Percentiles rank a stretch among this genome's conserved stretches.
These are phyloP conservation scores for Pyrrhia umbra DNA, from an alignment of 2,888 invertebrate genomes.

Conservation along the genomic window DNA sequence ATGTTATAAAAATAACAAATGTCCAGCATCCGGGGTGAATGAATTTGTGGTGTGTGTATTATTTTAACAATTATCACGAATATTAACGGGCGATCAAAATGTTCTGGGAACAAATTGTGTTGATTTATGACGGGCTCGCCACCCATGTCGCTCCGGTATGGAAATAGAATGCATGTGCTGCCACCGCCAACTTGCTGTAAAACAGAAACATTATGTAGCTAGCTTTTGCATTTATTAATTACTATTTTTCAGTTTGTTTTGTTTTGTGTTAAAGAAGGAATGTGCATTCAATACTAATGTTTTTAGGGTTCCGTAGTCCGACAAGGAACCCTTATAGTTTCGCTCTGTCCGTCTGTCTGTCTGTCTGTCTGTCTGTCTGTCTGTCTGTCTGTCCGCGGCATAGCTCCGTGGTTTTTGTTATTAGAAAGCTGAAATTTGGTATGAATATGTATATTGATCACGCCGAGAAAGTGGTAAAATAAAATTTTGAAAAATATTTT, in stretches of 20 bases:
- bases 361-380: too few species aligned
- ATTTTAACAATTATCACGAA: constrained; percentile 74
- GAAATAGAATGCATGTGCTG: constrained; percentile 78
- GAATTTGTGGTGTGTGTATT: constrained; percentile 62
- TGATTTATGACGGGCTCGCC: constrained; percentile 81
- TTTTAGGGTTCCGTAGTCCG: too few species aligned
- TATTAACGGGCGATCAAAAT: constrained; percentile 70
- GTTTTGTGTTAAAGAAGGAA: constrained; percentile 1
- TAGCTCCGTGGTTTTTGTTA: too few species aligned
- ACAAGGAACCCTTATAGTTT: too few species aligned
- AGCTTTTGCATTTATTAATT: constrained; percentile 34
- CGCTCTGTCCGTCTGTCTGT: too few species aligned
- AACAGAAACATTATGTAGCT: constrained; percentile 41
- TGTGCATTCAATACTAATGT: not conserved
- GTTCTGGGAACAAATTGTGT: constrained; percentile 85
- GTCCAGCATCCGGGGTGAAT: constrained; percentile 63
- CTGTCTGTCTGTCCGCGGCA: too few species aligned
- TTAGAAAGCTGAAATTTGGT: too few species aligned
- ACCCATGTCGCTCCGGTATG: constrained; percentile 78
- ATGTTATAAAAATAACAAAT: constrained; percentile 54
- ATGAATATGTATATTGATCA: too few species aligned
- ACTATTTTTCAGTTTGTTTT: not conserved
- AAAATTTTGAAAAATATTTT: too few species aligned
- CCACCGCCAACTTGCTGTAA: constrained; percentile 56
- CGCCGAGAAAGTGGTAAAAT: too few species aligned